Conservation (phyloP, 1,140 invertebrate species). For the Eubasilissa regina region DNA sequence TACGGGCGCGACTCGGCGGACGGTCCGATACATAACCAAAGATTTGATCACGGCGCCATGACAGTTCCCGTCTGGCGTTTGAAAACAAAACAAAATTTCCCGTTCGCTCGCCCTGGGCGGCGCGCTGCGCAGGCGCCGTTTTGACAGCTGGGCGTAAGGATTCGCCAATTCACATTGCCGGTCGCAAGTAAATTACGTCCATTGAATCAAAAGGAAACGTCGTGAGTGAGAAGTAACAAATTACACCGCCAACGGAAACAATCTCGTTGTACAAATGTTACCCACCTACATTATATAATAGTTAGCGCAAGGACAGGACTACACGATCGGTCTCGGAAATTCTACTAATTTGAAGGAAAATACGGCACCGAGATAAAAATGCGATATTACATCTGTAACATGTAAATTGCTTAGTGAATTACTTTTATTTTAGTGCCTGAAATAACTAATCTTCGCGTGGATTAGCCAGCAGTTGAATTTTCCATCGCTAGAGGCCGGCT, state of each 20-base stretch:
- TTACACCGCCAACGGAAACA: neutral
- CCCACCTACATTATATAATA: neutral
- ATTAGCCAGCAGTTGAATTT: conserved; percentile 3
- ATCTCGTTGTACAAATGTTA: neutral
- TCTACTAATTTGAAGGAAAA: too few relatives aligned
- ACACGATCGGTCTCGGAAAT: neutral
- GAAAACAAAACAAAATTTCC: conserved; percentile 45
- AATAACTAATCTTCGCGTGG: neutral
- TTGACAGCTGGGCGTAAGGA: conserved; percentile 33
- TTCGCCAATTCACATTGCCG: neutral
- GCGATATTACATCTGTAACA: too few relatives aligned
- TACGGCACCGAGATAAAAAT: too few relatives aligned
- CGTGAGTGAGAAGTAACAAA: neutral
- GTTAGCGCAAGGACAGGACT: conserved; percentile 13
- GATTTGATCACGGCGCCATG: conserved; percentile 36
- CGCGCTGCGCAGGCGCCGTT: conserved; percentile 16
- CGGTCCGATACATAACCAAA: conserved; percentile 31
- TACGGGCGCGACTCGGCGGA: neutral
- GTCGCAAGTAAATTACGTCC: neutral
- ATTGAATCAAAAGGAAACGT: neutral
- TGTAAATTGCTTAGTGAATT: too few relatives aligned
- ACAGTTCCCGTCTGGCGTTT: conserved; percentile 38
- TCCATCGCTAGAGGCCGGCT: conserved; percentile 22
- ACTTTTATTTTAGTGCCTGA: too few relatives aligned
- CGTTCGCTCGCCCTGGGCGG: conserved; percentile 28